Evolutionary conservation across 2,113 vertebrate genomes (phyloP), one percentile per base, ranked within the genome.

Genomic region (Hystrix cristata): DNA sequence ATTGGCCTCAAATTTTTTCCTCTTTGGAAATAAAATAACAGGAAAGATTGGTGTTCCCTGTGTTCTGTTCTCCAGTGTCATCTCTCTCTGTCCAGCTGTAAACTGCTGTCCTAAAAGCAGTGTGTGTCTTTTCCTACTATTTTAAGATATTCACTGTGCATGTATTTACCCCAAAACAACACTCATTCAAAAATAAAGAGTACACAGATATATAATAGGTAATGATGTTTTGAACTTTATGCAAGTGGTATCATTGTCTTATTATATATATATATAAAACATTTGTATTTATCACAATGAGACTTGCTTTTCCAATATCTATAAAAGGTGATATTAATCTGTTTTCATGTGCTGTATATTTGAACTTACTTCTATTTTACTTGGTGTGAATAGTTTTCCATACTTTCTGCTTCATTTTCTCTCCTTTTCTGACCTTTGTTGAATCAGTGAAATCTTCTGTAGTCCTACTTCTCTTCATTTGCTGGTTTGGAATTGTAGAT

Each of bases 11-110:
- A 4, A 34, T 19, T 43, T 90, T 80, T 43, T 55, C 21, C 51
- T 72, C 90, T 71, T 67, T 88, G 60, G 23, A 95, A 51, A 69
- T 46, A 84, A 93, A 94, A 71, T 76, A 55, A 82, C 64, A 65
- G 71, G 85, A 94, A 59, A 89, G 25, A 51, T 57, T 57, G 3
- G 71, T 55, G 27, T 21, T 38, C 27, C 18, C 82, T 60, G 7
- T 18, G 3, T 69, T 65, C 34, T 81, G 43, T 78, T 81, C 21
- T 38, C 43, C 19, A 27, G 59, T 51, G 19, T 76, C 25, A 31
- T 64, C 85, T 43, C 7, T 55, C 46, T 76, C 51, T 31, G 64
- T 84, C 57, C 34, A n/a, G 53, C 46, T n/a, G 27, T 55, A 87
- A 79, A 69, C 25, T 62, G 51, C 19, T 29, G 7, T 48, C 46